Evolutionary conservation across 2,888 invertebrate species (phyloP).

Genomic region (Acanthosepion pharaonis): DNA sequence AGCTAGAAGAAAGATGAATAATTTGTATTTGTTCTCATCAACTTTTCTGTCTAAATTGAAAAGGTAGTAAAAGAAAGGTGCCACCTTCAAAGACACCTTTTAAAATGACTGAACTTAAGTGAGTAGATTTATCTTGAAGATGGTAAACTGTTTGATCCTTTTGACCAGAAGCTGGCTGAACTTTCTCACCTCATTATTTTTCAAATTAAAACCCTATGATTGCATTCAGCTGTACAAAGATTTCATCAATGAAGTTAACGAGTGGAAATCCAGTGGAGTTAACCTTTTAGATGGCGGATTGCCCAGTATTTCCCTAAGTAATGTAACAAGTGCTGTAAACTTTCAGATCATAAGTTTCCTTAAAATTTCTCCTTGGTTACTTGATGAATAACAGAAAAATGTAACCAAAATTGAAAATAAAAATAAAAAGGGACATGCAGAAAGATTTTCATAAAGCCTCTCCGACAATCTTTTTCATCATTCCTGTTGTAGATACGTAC

Average conservation of each 20-base stretch:
- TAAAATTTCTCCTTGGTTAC: neutral
- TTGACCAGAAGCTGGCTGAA: neutral
- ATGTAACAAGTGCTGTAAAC: neutral
- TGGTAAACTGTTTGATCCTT: neutral
- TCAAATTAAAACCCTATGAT: constrained; percentile 20
- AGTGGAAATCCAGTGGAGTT: neutral
- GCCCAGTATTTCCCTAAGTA: neutral
- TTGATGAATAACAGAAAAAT: neutral
- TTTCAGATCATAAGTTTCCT: neutral
- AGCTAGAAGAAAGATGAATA: neutral
- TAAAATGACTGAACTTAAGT: neutral
- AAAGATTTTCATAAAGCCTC: too few relatives aligned
- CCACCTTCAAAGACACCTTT: neutral
- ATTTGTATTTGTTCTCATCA: neutral
- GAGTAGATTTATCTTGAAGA: neutral
- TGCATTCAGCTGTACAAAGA: neutral
- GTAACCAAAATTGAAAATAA: neutral
- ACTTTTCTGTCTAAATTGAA: neutral
- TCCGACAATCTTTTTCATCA: neutral
- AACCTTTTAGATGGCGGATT: neutral
- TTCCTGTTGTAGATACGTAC: too few relatives aligned
- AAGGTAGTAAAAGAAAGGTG: neutral
- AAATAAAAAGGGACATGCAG: neutral
- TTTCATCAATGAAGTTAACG: neutral
- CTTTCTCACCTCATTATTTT: neutral